Evolutionary conservation across 2,113 vertebrate species (phyloP), one percentile per base, ranked within the genome.

Genomic region (Bombycilla garrulus): DNA sequence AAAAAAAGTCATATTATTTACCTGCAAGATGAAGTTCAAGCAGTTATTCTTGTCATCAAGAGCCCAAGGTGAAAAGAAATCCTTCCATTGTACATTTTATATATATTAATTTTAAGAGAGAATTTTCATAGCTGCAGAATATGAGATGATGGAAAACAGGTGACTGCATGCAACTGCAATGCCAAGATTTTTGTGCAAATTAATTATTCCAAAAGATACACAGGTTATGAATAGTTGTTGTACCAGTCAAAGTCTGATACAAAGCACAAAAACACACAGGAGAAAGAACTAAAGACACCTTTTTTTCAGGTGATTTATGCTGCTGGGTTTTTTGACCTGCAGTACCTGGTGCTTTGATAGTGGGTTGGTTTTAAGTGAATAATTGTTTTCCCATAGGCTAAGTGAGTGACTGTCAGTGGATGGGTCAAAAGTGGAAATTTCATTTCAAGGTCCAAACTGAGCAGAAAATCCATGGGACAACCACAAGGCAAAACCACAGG

Each of bases 11-110:
- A 38, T 91, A 90, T 86, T 96, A 94, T 90, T 97, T 96, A 96
- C 82, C 89, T 86, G 64, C 85, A 97, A 95, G 84, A 90, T 69
- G 88, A 94, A 95, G 64, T 79, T 92, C 38, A 76, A 90, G 36
- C 31, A 86, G 86, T 94, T 95, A 91, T 84, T 98, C 92, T 93
- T 91, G 64, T 96, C 91, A 92, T 95, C 96, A 93, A 94, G 96
- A 95, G 66, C 91, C 85, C 56, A 38, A 86, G 86, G 88, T 97
- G 69, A 96, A 97, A 97, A 96, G 67, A 91, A 81, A 93, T 56
- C 61, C 50, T 93, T 82, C 28, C 22, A 42, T n/a, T 95, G 82
- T 96, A 86, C 13, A 60, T 92, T 95, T 94, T 90, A 47, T 77
- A 67, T 25, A 18, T 50, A 44, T 13, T 54, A 70, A 73, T 84